phyloP scores from a whole-genome alignment of 1,140 invertebrate genomes.

The Drosophila setifemur region DNA sequence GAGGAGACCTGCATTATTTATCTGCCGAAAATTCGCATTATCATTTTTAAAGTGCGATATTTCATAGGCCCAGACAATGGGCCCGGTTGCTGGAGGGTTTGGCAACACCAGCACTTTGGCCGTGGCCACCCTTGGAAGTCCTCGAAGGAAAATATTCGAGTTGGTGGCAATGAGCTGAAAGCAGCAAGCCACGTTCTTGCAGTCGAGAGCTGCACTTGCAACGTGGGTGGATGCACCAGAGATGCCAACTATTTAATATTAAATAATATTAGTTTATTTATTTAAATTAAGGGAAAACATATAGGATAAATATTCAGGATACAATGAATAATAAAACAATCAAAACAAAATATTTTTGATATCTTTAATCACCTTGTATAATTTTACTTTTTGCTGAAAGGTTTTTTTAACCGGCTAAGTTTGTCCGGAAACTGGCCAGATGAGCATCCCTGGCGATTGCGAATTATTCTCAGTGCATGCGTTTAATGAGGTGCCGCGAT shows the following conservation, averaged over 20 bases:
- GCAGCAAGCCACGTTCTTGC: constrained; percentile 7
- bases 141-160: constrained; percentile 34
- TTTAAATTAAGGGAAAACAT: neutral
- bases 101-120: constrained; percentile 2
- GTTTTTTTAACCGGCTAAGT: too few relatives aligned
- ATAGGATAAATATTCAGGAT: too few relatives aligned
- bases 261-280: neutral
- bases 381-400: too few relatives aligned
- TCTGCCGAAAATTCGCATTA: constrained; percentile 46
- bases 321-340: too few relatives aligned
- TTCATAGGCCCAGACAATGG: constrained; percentile 32
- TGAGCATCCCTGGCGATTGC: neutral
- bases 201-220: constrained; percentile 6
- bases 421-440: neutral
- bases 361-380: too few relatives aligned
- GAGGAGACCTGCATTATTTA: constrained; percentile 57
- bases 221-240: neutral
- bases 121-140: constrained; percentile 17
- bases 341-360: too few relatives aligned
- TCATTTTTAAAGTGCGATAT: constrained; percentile 68
- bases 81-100: neutral
- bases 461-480: constrained; percentile 42
- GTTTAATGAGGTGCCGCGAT: constrained; percentile 66
- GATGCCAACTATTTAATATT: neutral
- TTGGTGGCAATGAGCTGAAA: neutral